Conservation (phyloP, 2,113 vertebrate species). For the Tupaia chinensis region DNA sequence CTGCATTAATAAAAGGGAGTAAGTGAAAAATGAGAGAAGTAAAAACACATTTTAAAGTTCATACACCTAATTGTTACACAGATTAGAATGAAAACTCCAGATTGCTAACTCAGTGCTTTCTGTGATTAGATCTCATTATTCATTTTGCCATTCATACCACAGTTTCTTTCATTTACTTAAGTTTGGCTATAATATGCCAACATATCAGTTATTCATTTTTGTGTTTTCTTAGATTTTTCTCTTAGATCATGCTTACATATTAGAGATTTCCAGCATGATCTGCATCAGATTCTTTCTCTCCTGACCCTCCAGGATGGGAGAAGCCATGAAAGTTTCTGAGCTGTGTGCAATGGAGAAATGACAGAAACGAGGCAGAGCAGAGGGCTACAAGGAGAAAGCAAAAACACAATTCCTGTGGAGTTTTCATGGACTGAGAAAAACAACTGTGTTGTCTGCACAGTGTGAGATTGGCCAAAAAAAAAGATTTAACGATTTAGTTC, state of each 20-base stretch:
- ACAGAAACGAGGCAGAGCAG: not conserved
- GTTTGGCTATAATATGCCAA: not conserved
- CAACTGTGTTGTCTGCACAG: not conserved
- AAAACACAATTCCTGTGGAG: not conserved
- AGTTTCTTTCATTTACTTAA: conserved; percentile 16
- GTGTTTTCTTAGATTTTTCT: not conserved
- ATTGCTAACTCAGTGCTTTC: not conserved
- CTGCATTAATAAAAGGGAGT: not conserved
- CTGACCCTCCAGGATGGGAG: not conserved
- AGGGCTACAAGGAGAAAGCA: not conserved
- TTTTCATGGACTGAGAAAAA: not conserved
- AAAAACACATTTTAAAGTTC: not conserved
- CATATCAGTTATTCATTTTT: not conserved
- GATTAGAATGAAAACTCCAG: not conserved
- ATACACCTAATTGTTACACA: not conserved
- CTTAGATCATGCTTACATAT: not conserved
- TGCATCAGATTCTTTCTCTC: not conserved
- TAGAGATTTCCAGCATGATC: not conserved
- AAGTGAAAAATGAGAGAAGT: not conserved
- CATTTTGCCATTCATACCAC: not conserved
- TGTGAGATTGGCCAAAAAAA: not conserved
- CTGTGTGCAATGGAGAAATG: not conserved
- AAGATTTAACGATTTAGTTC: conserved; percentile 4
- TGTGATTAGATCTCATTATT: not conserved
- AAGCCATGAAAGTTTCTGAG: not conserved